Base-by-base conservation (phyloP, 2,797 vertebrate genomes). In the Austrolebias charrua region DNA sequence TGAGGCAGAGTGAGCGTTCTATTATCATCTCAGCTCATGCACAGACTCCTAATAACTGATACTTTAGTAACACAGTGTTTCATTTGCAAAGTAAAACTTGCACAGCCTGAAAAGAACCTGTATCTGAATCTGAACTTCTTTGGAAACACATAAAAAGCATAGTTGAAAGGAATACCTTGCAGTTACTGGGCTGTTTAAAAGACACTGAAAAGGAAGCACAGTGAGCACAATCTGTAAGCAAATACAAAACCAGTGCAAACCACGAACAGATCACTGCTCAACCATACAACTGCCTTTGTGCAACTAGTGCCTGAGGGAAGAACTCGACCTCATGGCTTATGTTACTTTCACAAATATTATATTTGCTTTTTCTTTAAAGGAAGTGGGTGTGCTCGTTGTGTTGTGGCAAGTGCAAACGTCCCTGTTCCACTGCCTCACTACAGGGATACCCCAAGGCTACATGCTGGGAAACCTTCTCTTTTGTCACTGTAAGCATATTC, bases 291-390 rank as follows among this genome's bases (percentile, higher is more conserved):
- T 0, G 4, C 47, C 49, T 75, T 77, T 76, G 55, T 71, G 28
- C 16, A 33, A 15, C 44, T 9, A 35, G 15, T 1, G 45, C 60
- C 70, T 31, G 29, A 72, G 62, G 70, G 42, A 28, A 72, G 58
- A 74, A 70, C 51, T 62, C 60, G 38, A 67, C 24, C 67, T 68
- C 14, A 20, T 63, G 52, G 49, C 19, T 66, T 1, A 2, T 28
- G 44, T 16, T 59, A 48, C 55, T 55, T 47, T 42, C n/a, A 48
- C 60, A 71, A 63, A 33, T 7, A 24, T 45, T 60, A 40, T 14
- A 40, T 55, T 38, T 38, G 10, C 51, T 35, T n/a, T 53, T 38
- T 40, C 31, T 24, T 31, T 50, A 31, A 50, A 46, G 40, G 46
- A 35, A 50, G 40, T 15, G 11, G 15, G 15, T 16, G 38, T 42